phyloP scores from a whole-genome alignment of 2,113 vertebrate species.

The Rhegmatorhina hoffmannsi region DNA sequence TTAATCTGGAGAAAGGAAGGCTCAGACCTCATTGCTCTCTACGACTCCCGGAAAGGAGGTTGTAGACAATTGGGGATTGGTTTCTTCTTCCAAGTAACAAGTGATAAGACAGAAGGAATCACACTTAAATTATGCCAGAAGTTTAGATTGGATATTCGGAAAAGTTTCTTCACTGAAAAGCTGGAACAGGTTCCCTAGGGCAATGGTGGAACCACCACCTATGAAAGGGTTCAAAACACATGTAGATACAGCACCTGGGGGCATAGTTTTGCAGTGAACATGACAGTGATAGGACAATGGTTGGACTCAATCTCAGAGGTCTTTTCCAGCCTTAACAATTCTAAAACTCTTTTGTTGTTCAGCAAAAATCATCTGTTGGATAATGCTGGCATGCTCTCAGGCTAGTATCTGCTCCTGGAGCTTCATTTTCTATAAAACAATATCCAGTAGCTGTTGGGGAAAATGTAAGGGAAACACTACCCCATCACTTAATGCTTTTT shows the following conservation, averaged over 20 bases:
- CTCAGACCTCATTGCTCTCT: background rate
- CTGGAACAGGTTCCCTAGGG: background rate
- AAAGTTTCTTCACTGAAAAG: background rate
- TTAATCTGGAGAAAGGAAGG: background rate
- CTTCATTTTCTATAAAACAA: background rate
- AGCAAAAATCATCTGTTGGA: background rate
- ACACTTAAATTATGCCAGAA: background rate
- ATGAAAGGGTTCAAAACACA: background rate
- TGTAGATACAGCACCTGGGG: background rate
- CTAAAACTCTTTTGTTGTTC: background rate
- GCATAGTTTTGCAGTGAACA: background rate
- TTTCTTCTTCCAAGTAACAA: background rate
- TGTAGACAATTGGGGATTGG: background rate
- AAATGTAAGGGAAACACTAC: background rate
- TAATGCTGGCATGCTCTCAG: background rate
- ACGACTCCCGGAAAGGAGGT: background rate
- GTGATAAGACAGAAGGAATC: background rate
- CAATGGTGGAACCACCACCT: background rate
- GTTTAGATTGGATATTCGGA: background rate
- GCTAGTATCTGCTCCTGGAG: background rate
- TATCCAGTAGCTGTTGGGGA: background rate
- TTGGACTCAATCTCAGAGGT: background rate
- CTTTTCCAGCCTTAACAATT: background rate
- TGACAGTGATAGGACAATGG: background rate
- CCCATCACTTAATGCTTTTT: slow-evolving; percentile 63